phyloP scores from a whole-genome alignment of 2,113 vertebrate genomes.

The Crocuta crocuta region DNA sequence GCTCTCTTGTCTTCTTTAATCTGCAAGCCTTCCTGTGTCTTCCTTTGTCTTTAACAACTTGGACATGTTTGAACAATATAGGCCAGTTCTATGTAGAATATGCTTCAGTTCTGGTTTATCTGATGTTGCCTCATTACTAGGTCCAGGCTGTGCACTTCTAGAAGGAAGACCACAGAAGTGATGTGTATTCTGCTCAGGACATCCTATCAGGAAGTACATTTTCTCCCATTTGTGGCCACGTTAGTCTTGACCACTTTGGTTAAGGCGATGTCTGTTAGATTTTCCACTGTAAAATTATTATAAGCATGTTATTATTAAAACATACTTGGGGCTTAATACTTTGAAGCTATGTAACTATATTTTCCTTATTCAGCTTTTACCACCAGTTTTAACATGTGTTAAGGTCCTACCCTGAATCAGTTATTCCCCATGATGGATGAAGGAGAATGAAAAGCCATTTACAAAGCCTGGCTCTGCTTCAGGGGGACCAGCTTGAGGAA shows the following conservation, averaged over 20 bases:
- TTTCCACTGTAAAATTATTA: not conserved
- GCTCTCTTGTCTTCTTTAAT: not conserved
- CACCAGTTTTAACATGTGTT: not conserved
- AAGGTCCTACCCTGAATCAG: not conserved
- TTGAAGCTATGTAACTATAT: not conserved
- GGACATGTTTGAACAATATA: not conserved
- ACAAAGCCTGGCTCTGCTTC: not conserved
- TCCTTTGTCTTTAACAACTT: not conserved
- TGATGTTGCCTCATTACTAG: no score
- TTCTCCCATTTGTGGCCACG: not conserved
- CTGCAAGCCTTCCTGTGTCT: not conserved
- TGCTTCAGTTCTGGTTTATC: fast-evolving
- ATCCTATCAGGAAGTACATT: fast-evolving
- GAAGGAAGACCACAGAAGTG: not conserved
- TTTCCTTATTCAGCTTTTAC: not conserved
- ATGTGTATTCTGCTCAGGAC: no score
- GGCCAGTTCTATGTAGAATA: no score
- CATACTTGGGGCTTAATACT: not conserved
- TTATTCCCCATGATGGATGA: not conserved
- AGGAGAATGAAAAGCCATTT: not conserved
- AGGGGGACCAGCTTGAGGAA: not conserved
- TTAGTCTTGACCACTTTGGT: not conserved
- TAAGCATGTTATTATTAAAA: not conserved
- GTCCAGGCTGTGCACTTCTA: not conserved
- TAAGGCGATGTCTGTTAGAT: not conserved